These are phyloP conservation scores for Cheilosia grossa DNA, from an alignment of 2,888 invertebrate genomes.

Conservation along the genomic window DNA sequence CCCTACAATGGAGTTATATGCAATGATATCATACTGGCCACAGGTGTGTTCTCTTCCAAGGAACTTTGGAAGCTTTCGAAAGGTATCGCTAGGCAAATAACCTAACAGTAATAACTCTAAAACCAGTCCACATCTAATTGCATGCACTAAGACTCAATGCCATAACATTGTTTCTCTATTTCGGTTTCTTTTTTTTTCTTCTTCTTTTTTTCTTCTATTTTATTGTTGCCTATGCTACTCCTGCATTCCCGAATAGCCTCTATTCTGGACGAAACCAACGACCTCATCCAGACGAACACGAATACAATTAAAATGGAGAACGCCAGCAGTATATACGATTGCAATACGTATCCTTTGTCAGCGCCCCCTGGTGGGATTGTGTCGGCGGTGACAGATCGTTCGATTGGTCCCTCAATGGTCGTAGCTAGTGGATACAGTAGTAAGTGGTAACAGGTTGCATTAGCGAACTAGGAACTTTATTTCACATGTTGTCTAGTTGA, in stretches of 20 bases:
- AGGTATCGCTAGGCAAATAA: constrained; percentile 85
- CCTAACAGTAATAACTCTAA: constrained; percentile 57
- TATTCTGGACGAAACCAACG: constrained; percentile 94
- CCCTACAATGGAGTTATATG: constrained; percentile 99
- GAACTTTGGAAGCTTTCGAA: constrained; percentile 99
- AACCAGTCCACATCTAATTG: constrained; percentile 42
- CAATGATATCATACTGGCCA: constrained; percentile 99
- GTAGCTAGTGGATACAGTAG: constrained; percentile 91
- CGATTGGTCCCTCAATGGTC: constrained; percentile 85
- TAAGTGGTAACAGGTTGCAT: constrained; percentile 84
- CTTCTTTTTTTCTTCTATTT: constrained; percentile 28
- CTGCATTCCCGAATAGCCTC: constrained; percentile 87
- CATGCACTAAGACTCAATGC: constrained; percentile 31
- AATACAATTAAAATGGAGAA: constrained; percentile 92
- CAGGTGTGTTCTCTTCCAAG: constrained; percentile 99
- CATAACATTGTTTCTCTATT: constrained; percentile 16
- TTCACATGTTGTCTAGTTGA: constrained; percentile 78
- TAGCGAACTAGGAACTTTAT: background rate
- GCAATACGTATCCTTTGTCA: constrained; percentile 89
- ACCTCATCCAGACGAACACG: constrained; percentile 84
- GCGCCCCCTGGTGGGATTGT: constrained; percentile 83
- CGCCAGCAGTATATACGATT: constrained; percentile 88
- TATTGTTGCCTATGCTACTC: background rate
- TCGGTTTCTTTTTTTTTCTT: constrained; percentile 7
- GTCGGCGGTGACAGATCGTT: constrained; percentile 77